Percentiles rank a stretch among this genome's conserved stretches.
Conservation (phyloP, 1,140 invertebrate species). For the Drosophila seguyi region DNA sequence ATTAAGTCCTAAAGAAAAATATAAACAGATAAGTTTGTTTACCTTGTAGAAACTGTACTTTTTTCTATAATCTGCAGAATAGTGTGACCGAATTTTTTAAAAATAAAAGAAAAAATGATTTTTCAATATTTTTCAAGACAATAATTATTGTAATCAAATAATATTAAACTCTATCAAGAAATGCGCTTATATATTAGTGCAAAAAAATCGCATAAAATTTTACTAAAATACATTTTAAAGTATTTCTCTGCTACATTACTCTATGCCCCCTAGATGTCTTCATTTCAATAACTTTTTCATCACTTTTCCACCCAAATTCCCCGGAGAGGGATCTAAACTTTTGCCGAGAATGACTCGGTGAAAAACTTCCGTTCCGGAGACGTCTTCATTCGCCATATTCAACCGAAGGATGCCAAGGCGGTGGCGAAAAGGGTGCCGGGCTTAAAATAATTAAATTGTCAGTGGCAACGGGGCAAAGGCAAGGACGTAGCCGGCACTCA, state of each 20-base stretch:
- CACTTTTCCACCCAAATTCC: constrained; percentile 5
- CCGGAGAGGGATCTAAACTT: constrained; percentile 28
- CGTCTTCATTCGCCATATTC: constrained; percentile 18
- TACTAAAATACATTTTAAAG: neutral
- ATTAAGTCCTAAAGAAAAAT: neutral
- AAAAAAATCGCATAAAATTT: too few relatives aligned
- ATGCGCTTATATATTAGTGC: too few relatives aligned
- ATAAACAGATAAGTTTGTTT: neutral
- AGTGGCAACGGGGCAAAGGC: constrained; percentile 58
- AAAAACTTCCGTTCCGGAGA: constrained; percentile 37
- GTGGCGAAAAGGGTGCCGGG: constrained; percentile 46
- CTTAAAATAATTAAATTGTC: constrained; percentile 81
- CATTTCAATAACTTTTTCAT: constrained; percentile 9
- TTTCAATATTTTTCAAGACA: too few relatives aligned
- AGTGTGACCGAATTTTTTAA: too few relatives aligned
- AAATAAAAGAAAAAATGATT: too few relatives aligned
- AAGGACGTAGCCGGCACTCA: constrained; percentile 34
- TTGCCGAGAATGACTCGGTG: constrained; percentile 4
- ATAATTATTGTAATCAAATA: too few relatives aligned
- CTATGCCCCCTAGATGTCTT: constrained; percentile 5
- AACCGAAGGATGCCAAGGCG: neutral
- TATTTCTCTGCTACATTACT: neutral
- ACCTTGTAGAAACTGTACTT: neutral
- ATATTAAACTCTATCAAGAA: too few relatives aligned
- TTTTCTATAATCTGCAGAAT: neutral